These are phyloP conservation scores for Tenthredo scrophulariae DNA, from an alignment of 2,888 invertebrate species.

Conservation along the genomic window DNA sequence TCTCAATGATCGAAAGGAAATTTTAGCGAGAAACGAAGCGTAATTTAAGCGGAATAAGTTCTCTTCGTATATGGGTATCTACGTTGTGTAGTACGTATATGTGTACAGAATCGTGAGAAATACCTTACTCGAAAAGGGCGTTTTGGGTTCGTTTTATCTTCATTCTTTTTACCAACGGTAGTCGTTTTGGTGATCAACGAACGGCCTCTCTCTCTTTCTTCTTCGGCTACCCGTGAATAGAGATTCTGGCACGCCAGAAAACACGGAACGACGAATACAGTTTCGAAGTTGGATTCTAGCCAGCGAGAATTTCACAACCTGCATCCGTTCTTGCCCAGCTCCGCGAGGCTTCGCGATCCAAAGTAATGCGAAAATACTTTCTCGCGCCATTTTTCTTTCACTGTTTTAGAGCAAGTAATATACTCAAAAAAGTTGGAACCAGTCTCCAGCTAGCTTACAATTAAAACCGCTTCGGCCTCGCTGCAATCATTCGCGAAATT, in stretches of 20 bases:
- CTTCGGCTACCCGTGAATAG: conserved; percentile 15
- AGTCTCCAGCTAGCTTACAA: not conserved
- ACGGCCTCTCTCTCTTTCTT: not conserved
- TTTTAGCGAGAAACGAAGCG: conserved; percentile 33
- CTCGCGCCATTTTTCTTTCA: not conserved
- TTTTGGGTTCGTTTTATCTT: conserved; percentile 8
- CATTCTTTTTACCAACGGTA: not conserved
- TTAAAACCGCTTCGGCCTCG: not conserved
- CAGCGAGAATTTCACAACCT: conserved; percentile 29
- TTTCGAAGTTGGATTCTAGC: conserved; percentile 48
- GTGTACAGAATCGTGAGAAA: not conserved
- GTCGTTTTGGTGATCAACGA: conserved; percentile 33
- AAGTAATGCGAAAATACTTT: conserved; percentile 33
- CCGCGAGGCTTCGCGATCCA: not conserved
- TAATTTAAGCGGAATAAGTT: conserved; percentile 24
- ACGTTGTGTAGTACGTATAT: not conserved
- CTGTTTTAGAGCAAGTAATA: not conserved
- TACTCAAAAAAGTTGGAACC: not conserved
- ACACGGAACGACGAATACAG: conserved; percentile 23
- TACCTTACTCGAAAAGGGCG: not conserved
- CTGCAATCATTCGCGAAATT: not conserved
- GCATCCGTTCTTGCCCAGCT: not conserved
- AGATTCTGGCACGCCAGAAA: conserved; percentile 35
- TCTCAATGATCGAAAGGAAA: conserved; percentile 31
- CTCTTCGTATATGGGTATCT: not conserved